A percentile compares a stretch with the other conserved stretches of the same genome.
Conservation (phyloP, 2,888 invertebrate species). For the Patella pellucida region DNA sequence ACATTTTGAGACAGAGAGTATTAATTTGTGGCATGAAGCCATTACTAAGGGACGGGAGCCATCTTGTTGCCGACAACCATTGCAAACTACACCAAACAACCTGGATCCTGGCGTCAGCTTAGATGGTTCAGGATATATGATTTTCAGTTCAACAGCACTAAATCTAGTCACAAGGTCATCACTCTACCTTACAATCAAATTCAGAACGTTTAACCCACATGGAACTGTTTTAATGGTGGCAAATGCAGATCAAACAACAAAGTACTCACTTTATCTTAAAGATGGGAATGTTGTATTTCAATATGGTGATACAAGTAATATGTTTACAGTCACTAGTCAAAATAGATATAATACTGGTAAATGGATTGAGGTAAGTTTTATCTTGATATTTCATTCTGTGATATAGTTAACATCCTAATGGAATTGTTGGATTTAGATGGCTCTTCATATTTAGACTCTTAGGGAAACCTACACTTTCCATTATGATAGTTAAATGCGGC, state of each 20-base stretch:
- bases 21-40: slow-evolving; percentile 42
- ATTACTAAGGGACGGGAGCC: slow-evolving; percentile 24
- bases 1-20: slow-evolving; percentile 28
- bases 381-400: not conserved
- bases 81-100: slow-evolving; percentile 12
- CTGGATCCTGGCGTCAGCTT: slow-evolving; percentile 32
- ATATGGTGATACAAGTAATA: slow-evolving; percentile 9
- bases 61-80: slow-evolving; percentile 40
- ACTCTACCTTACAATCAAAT: slow-evolving; percentile 36
- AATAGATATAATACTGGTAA: slow-evolving; percentile 41
- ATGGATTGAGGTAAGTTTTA: slow-evolving; percentile 41
- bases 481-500: no score
- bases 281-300: slow-evolving; percentile 35
- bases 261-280: slow-evolving; percentile 21
- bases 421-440: no score
- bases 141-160: slow-evolving; percentile 5
- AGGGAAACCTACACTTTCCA: no score
- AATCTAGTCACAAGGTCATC: slow-evolving; percentile 22
- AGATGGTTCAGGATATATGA: slow-evolving; percentile 42
- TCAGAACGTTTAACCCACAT: slow-evolving; percentile 42
- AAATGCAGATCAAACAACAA: not conserved
- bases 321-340: slow-evolving; percentile 7
- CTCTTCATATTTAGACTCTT: no score
- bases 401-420: no score
- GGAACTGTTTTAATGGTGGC: slow-evolving; percentile 40